phyloP scores from a whole-genome alignment of 2,797 vertebrate species.

The Tauraco hartlaubi region DNA sequence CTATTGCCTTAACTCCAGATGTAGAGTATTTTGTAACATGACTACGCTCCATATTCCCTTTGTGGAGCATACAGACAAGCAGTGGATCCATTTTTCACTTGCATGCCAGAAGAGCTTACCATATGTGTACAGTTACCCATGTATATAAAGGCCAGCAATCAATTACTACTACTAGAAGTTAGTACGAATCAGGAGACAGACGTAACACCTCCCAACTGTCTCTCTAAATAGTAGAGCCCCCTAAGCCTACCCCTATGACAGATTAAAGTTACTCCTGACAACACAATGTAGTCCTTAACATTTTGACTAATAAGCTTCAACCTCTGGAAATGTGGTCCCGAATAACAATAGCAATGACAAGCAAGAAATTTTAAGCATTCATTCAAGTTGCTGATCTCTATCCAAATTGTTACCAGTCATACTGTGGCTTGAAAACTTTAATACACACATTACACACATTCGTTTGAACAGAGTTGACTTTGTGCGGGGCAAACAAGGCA shows the following conservation, averaged over 20 bases:
- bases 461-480: conserved; percentile 31
- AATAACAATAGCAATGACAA: conserved; percentile 18
- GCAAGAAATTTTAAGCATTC: conserved; percentile 29
- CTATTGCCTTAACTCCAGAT: conserved; percentile 68
- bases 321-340: background rate
- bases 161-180: background rate
- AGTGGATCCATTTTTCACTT: conserved; percentile 23
- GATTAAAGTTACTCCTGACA: background rate
- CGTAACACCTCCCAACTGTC: background rate
- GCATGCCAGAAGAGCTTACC: background rate
- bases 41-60: background rate
- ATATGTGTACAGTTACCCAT: background rate
- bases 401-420: background rate
- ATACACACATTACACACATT: background rate
- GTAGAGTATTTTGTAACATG: conserved; percentile 41
- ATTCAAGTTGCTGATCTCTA: background rate
- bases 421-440: background rate
- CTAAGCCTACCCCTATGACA: background rate
- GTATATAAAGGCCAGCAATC: background rate
- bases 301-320: conserved; percentile 13
- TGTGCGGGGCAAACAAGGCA: conserved; percentile 30
- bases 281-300: background rate
- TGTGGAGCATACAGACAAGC: conserved; percentile 7
- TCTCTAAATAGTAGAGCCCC: background rate
- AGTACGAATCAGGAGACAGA: background rate